Evolutionary conservation across 2,797 vertebrate genomes (phyloP).

Genomic region (Mergus octosetaceus): DNA sequence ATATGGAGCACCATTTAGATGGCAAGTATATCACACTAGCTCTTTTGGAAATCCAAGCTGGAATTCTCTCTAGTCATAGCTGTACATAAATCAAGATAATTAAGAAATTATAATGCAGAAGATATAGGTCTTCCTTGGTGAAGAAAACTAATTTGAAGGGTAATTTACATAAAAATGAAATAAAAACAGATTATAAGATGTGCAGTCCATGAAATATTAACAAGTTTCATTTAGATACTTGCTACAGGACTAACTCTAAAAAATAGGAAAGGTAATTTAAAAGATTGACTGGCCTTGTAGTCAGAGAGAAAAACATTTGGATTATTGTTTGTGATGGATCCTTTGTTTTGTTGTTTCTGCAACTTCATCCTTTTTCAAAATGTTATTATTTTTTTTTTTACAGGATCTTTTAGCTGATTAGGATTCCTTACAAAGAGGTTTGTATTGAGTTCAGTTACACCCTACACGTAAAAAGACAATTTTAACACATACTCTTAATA

Average conservation of each 20-base stretch:
- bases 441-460: background rate
- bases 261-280: background rate
- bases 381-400: background rate
- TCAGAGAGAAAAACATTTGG: background rate
- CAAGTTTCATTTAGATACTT: constrained; percentile 28
- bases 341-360: background rate
- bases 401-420: background rate
- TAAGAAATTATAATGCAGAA: constrained; percentile 41
- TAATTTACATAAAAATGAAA: constrained; percentile 63
- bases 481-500: background rate
- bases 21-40: background rate
- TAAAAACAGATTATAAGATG: constrained; percentile 31
- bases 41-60: constrained; percentile 3
- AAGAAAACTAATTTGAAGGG: constrained; percentile 46
- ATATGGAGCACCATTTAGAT: background rate
- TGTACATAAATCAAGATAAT: constrained; percentile 51
- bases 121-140: constrained; percentile 21
- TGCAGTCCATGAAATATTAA: constrained; percentile 51
- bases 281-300: background rate
- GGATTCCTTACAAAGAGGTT: background rate
- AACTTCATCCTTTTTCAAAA: background rate
- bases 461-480: background rate
- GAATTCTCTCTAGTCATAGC: constrained; percentile 11
- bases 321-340: background rate
- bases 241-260: background rate